Base-by-base conservation (phyloP, 2,888 invertebrate species). In the Melolontha melolontha region DNA sequence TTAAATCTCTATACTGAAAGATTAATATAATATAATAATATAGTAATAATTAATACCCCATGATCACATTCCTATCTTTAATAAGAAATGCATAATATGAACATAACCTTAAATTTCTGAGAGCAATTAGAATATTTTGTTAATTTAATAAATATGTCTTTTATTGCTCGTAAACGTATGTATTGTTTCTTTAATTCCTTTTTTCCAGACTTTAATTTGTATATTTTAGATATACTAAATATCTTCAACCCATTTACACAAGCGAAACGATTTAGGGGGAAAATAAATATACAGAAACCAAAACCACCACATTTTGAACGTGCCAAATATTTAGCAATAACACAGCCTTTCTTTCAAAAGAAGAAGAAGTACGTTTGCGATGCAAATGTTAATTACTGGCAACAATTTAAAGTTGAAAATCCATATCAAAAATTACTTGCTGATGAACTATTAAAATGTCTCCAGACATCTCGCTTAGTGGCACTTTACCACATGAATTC, bases 241-340 rank as follows among this genome's bases (percentile, higher is more conserved):
- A 22, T 39, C 1, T 49, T 63, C 29, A 64, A 47, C 16, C 62
- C 69, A 6, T 14, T 66, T 4, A 8, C 49, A 17, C 63, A 63
- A 67, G 39, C 34, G 5, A 89, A 89, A 78, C 85, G 94, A 73
- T 92, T 87, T 79, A 86, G 91, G 17, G 90, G 91, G 1, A 92
- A 93, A 84, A 91, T 94, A 62, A 94, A 94, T 77, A 88, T 94
- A 47, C 91, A 92, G 80, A 88, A 85, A 72, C 94, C 94, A 0
- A 87, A 86, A 76, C 83, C 87, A 57, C 90, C 92, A 0, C 92
- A 92, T 80, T 92, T 88, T 78, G 87, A 88, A 72, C 87, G 90
- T 72, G 91, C 90, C 14, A 85, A 87, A 73, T 85, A 91, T 47
- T 80, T 91, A 51, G 88, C 88, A 72, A 83, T 93, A n/a, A 82